Percentiles rank a stretch among this genome's conserved stretches.
These are phyloP conservation scores for Catonia carolina DNA, from an alignment of 2,888 invertebrate species.

Conservation along the genomic window DNA sequence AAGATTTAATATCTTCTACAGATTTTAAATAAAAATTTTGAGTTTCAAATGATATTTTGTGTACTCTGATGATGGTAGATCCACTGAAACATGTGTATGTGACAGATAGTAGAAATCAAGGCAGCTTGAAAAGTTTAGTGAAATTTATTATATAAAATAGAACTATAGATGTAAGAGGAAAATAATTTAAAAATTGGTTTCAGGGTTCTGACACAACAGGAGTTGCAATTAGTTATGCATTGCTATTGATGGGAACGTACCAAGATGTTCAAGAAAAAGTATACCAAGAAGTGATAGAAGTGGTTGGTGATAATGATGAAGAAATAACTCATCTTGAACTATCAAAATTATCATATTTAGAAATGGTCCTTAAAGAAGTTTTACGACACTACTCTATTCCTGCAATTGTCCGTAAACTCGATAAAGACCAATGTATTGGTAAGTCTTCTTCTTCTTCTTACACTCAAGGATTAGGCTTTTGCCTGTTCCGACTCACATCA, in stretches of 20 bases:
- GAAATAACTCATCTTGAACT: slow-evolving; percentile 1
- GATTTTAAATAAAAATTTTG: too few relatives aligned
- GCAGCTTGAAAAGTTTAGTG: too few relatives aligned
- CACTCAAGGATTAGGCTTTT: too few relatives aligned
- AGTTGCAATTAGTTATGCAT: slow-evolving; percentile 2
- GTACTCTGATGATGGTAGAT: too few relatives aligned
- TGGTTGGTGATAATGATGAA: not conserved
- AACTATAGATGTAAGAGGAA: too few relatives aligned
- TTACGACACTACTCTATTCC: slow-evolving; percentile 6
- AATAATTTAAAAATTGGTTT: too few relatives aligned
- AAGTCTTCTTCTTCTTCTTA: not conserved
- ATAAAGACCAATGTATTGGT: not conserved
- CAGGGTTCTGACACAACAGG: slow-evolving; percentile 12
- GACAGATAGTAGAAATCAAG: too few relatives aligned
- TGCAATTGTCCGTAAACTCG: slow-evolving; percentile 1
- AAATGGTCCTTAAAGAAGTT: slow-evolving; percentile 20
- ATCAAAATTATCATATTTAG: slow-evolving; percentile 8
- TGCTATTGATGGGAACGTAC: slow-evolving; percentile 1
- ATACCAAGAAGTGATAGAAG: slow-evolving; percentile 7
- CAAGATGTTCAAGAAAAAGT: slow-evolving; percentile 16
- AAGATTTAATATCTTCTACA: too few relatives aligned
- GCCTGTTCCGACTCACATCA: too few relatives aligned
- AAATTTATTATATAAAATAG: too few relatives aligned
- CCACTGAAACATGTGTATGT: too few relatives aligned
- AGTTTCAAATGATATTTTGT: too few relatives aligned